These are phyloP conservation scores for Nysson spinosus DNA, from an alignment of 2,888 invertebrate species.

Conservation along the genomic window DNA sequence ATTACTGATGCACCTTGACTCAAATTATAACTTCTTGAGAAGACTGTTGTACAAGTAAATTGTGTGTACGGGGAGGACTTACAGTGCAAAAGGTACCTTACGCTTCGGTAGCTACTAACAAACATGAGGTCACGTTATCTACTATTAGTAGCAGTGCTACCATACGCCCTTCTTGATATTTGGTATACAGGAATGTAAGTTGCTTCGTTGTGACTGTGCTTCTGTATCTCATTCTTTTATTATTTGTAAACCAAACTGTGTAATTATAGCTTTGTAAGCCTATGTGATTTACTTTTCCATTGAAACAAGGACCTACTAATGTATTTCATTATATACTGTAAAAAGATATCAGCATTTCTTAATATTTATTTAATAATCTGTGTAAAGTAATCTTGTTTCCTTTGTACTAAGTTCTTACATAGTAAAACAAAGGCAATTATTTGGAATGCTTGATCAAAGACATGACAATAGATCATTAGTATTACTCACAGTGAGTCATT, in stretches of 20 bases:
- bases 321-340: not conserved
- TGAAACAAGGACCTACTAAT: not conserved
- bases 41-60: conserved; percentile 8
- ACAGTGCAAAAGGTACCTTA: conserved; percentile 31
- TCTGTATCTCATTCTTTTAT: conserved; percentile 17
- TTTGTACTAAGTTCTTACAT: not conserved
- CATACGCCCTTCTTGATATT: conserved; percentile 71
- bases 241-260: conserved; percentile 8
- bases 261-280: conserved; percentile 10
- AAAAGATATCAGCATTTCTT: not conserved
- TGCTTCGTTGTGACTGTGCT: conserved; percentile 27
- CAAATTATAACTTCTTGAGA: conserved; percentile 16
- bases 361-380: not conserved
- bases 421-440: not conserved
- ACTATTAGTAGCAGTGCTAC: conserved; percentile 69
- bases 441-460: not conserved
- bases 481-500: not conserved
- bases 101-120: conserved; percentile 61
- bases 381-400: not conserved
- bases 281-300: not conserved
- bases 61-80: conserved; percentile 18
- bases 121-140: conserved; percentile 68
- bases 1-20: conserved; percentile 6
- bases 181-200: conserved; percentile 76
- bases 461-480: not conserved